These are phyloP conservation scores for Pterobdella sp. DNA, from an alignment of 2,888 invertebrate genomes.

Conservation along the genomic window DNA sequence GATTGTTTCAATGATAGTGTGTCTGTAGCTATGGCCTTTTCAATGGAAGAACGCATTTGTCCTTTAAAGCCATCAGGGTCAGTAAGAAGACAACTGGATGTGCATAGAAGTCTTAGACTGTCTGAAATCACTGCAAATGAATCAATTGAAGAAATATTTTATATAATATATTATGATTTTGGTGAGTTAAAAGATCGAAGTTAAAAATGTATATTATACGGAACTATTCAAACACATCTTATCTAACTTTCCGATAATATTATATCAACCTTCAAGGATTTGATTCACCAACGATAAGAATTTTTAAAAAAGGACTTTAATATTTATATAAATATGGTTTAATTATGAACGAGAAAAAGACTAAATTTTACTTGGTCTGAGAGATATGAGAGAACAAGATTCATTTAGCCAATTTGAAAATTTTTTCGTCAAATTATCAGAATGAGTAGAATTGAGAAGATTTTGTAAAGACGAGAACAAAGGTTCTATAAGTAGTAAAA, in stretches of 20 bases:
- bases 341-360: too few relatives aligned
- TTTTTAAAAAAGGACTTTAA: neutral
- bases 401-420: slow-evolving; percentile 21
- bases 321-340: too few relatives aligned
- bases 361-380: slow-evolving; percentile 22
- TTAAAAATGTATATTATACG: too few relatives aligned
- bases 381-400: slow-evolving; percentile 21
- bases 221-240: too few relatives aligned
- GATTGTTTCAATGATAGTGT: neutral
- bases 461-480: slow-evolving; percentile 25
- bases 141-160: too few relatives aligned
- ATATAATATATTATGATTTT: too few relatives aligned
- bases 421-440: slow-evolving; percentile 18
- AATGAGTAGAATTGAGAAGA: neutral
- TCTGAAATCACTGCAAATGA: slow-evolving; percentile 14
- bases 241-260: neutral
- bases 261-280: neutral
- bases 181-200: too few relatives aligned
- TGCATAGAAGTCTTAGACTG: slow-evolving; percentile 10
- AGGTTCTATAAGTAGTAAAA: slow-evolving; percentile 22
- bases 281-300: neutral
- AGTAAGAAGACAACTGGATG: slow-evolving; percentile 16
- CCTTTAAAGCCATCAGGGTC: slow-evolving; percentile 9
- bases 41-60: neutral
- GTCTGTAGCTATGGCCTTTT: neutral